phyloP scores from a whole-genome alignment of 2,888 invertebrate species.

The Gymnosoma rotundatum region DNA sequence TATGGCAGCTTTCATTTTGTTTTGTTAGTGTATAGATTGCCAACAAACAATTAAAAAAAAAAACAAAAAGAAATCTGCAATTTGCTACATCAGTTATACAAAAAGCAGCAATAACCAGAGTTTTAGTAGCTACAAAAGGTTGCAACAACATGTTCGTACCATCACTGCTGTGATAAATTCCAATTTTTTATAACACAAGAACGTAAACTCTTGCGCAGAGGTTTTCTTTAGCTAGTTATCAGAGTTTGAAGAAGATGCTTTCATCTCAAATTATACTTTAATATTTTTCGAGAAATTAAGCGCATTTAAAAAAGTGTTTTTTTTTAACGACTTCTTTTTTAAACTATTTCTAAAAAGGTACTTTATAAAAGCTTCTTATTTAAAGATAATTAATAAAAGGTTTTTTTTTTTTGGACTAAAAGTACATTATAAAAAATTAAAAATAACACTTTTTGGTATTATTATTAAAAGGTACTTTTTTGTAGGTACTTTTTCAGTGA shows the following conservation, averaged over 20 bases:
- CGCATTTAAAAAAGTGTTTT: too few relatives aligned
- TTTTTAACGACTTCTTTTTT: too few relatives aligned
- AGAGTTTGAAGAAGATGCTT: slow-evolving; percentile 12
- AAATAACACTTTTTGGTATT: too few relatives aligned
- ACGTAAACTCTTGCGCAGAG: neutral
- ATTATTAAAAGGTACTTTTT: too few relatives aligned
- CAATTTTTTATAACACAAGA: slow-evolving; percentile 46
- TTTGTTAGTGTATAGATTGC: slow-evolving; percentile 49
- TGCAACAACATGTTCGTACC: slow-evolving; percentile 32
- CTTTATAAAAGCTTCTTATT: too few relatives aligned
- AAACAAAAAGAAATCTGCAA: slow-evolving; percentile 42
- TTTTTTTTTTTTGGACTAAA: too few relatives aligned
- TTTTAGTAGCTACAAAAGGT: slow-evolving; percentile 10
- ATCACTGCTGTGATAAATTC: slow-evolving; percentile 39
- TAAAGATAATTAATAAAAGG: too few relatives aligned
- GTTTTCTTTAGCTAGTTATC: slow-evolving; percentile 1
- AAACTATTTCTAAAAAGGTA: too few relatives aligned
- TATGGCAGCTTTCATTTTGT: slow-evolving; percentile 42
- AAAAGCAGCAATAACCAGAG: slow-evolving; percentile 21
- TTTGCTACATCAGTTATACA: slow-evolving; percentile 54
- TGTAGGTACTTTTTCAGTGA: too few relatives aligned
- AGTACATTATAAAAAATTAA: too few relatives aligned
- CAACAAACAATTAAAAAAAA: slow-evolving; percentile 29
- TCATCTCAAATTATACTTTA: neutral
- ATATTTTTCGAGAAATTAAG: too few relatives aligned